A percentile compares a stretch with the other conserved stretches of the same genome.
phyloP scores from a whole-genome alignment of 2,113 vertebrate genomes.

The Zootoca vivipara region DNA sequence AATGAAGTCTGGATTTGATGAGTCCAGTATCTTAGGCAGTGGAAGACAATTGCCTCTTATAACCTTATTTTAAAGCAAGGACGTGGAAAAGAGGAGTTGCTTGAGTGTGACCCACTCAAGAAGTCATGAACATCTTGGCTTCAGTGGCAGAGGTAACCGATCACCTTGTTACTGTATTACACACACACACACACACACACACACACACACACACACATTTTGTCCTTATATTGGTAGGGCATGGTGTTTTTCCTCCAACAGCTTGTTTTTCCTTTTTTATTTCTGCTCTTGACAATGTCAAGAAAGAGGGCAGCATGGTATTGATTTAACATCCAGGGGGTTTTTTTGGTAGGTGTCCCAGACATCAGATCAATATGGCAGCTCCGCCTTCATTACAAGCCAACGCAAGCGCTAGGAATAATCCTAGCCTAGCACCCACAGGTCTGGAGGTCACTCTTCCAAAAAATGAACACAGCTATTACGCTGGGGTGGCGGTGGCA shows the following conservation, averaged over 20 bases:
- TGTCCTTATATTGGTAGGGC: not conserved
- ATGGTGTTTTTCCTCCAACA: not conserved
- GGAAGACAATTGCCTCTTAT: not conserved
- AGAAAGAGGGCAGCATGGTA: conserved; percentile 4
- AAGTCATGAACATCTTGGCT: not conserved
- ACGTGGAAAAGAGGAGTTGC: not conserved
- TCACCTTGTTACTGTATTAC: not conserved
- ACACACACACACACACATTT: not conserved
- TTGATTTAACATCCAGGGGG: not conserved
- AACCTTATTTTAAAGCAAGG: not conserved
- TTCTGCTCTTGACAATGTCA: not conserved
- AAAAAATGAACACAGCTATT: not conserved
- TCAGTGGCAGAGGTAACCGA: not conserved
- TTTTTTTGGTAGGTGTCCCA: conserved; percentile 18
- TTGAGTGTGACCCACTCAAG: not conserved
- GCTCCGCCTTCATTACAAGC: conserved; percentile 38
- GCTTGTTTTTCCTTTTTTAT: conserved; percentile 1
- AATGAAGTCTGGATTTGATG: not conserved
- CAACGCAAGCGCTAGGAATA: conserved; percentile 13
- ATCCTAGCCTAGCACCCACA: not conserved
- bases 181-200: not conserved
- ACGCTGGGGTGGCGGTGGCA: not conserved
- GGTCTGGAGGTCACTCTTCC: conserved; percentile 10
- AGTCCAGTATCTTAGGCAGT: not conserved
- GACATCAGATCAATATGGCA: not conserved